A percentile compares a stretch with the other conserved stretches of the same genome.
Evolutionary conservation across 1,140 invertebrate species (phyloP).

Genomic region (Plutomurus gul): DNA sequence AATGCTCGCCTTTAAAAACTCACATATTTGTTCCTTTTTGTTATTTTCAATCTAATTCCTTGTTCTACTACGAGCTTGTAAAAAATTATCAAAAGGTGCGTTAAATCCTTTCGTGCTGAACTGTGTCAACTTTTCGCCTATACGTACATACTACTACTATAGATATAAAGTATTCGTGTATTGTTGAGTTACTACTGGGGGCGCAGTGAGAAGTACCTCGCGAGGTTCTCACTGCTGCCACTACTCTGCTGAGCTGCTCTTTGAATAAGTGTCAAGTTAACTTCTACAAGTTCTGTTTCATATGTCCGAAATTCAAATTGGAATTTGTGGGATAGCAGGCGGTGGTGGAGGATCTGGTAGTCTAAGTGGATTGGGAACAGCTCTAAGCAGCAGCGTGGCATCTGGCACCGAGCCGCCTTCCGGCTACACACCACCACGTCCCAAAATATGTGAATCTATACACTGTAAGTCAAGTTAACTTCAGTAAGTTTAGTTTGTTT

Average conservation of each 20-base stretch:
- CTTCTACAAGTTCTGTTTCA: neutral
- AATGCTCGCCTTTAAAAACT: too few species aligned
- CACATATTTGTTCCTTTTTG: neutral
- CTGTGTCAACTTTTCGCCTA: too few species aligned
- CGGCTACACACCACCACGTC: conserved; percentile 8
- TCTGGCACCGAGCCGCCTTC: conserved; percentile 1
- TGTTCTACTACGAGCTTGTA: too few species aligned
- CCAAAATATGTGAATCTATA: conserved; percentile 39
- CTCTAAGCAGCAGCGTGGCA: neutral
- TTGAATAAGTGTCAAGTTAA: neutral
- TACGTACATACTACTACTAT: too few species aligned
- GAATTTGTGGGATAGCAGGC: neutral
- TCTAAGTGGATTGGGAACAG: conserved; percentile 7
- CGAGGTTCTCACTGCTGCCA: too few species aligned
- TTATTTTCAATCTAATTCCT: neutral
- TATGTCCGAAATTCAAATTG: neutral
- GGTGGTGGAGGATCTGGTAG: neutral
- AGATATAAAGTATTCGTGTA: too few species aligned
- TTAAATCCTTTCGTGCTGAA: too few species aligned
- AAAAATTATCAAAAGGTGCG: too few species aligned
- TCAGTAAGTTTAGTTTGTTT: too few species aligned
- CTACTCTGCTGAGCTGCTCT: neutral
- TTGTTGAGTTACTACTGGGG: too few species aligned
- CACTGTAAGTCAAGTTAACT: too few species aligned
- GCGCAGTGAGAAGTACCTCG: too few species aligned